Conservation (phyloP, 2,888 invertebrate species). For the Tortricodes alternella region DNA sequence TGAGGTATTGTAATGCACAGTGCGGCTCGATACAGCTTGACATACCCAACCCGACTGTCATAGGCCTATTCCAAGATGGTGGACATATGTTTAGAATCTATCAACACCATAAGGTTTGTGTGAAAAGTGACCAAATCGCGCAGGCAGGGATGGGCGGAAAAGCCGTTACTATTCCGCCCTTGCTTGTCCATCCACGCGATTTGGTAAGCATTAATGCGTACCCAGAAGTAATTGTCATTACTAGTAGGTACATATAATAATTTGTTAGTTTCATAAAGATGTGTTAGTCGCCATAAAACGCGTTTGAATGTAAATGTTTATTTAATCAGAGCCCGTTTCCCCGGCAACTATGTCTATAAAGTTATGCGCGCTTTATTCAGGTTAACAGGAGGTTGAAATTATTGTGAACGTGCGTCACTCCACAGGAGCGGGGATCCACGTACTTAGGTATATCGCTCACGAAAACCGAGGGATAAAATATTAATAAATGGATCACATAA, state of each 20-base stretch:
- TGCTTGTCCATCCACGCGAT: too few relatives aligned
- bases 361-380: constrained; percentile 49
- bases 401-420: constrained; percentile 10
- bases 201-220: background rate
- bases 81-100: constrained; percentile 9
- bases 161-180: too few relatives aligned
- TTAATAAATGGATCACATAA: constrained; percentile 1
- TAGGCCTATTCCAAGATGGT: constrained; percentile 1
- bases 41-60: constrained; percentile 5
- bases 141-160: background rate
- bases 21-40: background rate
- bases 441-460: constrained; percentile 5
- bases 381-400: constrained; percentile 45
- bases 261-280: background rate
- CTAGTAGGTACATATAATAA: background rate
- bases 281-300: constrained; percentile 47
- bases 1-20: background rate
- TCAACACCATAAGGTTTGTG: constrained; percentile 2
- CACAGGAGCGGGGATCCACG: constrained; percentile 9
- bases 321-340: constrained; percentile 51
- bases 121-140: background rate
- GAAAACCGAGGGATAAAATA: constrained; percentile 4
- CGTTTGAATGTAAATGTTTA: constrained; percentile 57
- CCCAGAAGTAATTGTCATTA: background rate
- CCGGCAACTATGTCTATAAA: constrained; percentile 33